Evolutionary conservation across 2,797 vertebrate species (phyloP).

Genomic region (Cossypha dichroa): DNA sequence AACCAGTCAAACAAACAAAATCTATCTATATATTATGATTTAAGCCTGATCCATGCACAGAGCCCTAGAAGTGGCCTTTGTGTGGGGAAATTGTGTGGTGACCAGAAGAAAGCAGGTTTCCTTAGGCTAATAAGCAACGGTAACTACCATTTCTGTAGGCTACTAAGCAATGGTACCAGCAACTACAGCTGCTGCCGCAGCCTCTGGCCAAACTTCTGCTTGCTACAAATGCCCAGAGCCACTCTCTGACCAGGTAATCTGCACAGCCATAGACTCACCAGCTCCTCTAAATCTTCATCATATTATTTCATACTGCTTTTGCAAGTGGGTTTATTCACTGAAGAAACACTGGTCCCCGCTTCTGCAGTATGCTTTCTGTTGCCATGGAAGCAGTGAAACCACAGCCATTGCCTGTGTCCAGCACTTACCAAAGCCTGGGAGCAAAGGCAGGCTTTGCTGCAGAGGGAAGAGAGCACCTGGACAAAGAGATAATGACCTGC

Average conservation of each 20-base stretch:
- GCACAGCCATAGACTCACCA: neutral
- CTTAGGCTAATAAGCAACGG: neutral
- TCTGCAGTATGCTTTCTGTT: neutral
- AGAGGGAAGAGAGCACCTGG: neutral
- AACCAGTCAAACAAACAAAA: neutral
- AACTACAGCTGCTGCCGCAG: neutral
- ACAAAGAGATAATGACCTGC: neutral
- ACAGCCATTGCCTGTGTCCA: neutral
- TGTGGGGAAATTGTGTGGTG: neutral
- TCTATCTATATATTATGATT: neutral
- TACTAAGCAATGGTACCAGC: neutral
- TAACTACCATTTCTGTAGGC: neutral
- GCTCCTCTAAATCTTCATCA: neutral
- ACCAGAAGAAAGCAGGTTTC: neutral
- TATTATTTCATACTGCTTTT: neutral
- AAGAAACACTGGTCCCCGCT: neutral
- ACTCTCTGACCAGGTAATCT: neutral
- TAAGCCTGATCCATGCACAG: neutral
- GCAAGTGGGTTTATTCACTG: neutral
- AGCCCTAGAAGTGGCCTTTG: neutral
- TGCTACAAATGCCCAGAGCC: neutral
- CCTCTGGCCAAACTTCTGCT: neutral
- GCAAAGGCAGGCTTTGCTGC: neutral
- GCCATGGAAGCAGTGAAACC: slow-evolving; percentile 14
- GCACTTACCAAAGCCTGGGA: neutral